Evolutionary conservation across 2,797 vertebrate species (phyloP), one percentile per base, ranked within the genome.

Genomic region (Sebastes goodei): DNA sequence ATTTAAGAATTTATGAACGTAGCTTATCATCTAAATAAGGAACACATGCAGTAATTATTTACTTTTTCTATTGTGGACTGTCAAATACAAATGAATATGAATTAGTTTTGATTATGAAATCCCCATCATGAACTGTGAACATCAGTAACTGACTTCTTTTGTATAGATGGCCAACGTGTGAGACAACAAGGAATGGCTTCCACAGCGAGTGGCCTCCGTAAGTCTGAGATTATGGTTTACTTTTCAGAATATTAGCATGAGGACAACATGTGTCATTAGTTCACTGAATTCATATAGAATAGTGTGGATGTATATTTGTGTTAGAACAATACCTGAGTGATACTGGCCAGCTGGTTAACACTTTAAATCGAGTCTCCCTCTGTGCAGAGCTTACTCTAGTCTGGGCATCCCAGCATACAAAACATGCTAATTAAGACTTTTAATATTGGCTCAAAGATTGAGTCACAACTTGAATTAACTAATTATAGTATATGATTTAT

Each of bases 121-220:
- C 15, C 10, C 7, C 21, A 25, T 25, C n/a, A 56, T 46, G 17
- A 61, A 9, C 7, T 57, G 8, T 29, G 8, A 6, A 5, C 2
- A 8, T 25, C 15, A 27, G 55, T 55, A 14, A 29, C 32, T 12
- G 2, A 17, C 20, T 23, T 75, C 2, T 71, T n/a, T 61, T 42
- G 12, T 78, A 70, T 53, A 93, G 92, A 91, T 90, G 84, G 73
- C 80, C 63, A 25, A 61, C 29, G 71, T 23, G 71, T 96, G 91
- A 95, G 84, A 83, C 56, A 71, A 78, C 75, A 66, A 85, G 78
- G 21, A 75, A 96, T 96, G 95, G 94, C 95, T 83, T 94, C 88
- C 64, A 89, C 88, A 20, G 87, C 74, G 72, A 85, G 83, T 52
- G 78, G 79, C 80, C 82, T 92, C 82, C 91, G 96, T 96, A 92